phyloP scores from a whole-genome alignment of 64 coral and sea anemone species.

The Montipora foliosa region DNA sequence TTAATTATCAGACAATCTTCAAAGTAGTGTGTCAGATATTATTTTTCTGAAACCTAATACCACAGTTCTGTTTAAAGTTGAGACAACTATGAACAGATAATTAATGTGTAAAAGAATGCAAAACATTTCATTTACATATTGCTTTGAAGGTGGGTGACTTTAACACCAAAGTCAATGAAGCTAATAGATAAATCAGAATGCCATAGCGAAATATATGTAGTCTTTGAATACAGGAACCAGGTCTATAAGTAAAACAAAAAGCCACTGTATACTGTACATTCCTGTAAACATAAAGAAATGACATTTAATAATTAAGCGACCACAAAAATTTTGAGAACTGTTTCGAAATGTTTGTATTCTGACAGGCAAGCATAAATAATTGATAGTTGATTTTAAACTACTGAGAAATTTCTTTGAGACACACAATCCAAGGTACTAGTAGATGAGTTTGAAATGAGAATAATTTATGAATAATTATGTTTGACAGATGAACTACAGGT shows the following conservation, averaged over 20 bases:
- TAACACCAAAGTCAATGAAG: background rate
- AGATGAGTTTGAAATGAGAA: too few species aligned
- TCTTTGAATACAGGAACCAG: background rate
- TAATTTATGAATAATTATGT: too few species aligned
- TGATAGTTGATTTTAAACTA: background rate
- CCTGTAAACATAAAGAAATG: background rate
- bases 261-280: background rate
- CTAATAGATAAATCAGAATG: background rate
- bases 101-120: background rate
- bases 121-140: conserved; percentile 15
- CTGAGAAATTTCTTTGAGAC: too few species aligned
- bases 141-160: background rate
- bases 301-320: too few species aligned
- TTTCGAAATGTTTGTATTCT: background rate
- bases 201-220: background rate
- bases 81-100: conserved; percentile 3
- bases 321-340: background rate
- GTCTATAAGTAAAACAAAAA: background rate
- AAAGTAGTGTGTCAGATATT: conserved; percentile 3
- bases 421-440: too few species aligned
- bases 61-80: background rate
- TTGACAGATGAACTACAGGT: too few species aligned
- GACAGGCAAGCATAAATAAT: background rate
- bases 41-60: conserved; percentile 5
- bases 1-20: background rate